These are phyloP conservation scores for Lordiphosa clarofinis DNA, from an alignment of 1,140 invertebrate genomes.

Conservation along the genomic window DNA sequence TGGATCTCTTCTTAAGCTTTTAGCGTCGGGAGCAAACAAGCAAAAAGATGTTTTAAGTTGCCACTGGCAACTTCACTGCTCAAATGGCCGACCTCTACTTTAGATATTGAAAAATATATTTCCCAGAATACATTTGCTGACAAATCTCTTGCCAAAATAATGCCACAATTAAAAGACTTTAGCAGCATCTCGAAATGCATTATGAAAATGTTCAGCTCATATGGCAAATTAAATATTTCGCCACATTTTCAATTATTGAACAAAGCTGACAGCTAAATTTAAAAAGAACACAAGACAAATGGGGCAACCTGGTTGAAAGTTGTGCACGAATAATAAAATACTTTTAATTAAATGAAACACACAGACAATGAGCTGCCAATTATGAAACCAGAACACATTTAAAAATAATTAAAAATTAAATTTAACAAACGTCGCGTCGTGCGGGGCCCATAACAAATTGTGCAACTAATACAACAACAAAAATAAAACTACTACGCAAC, in stretches of 20 bases:
- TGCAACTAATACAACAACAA: conserved; percentile 39
- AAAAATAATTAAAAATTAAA: conserved; percentile 70
- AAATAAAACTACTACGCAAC: conserved; percentile 27
- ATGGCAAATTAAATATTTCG: conserved; percentile 46
- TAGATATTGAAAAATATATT: too few species aligned
- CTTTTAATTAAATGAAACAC: conserved; percentile 57
- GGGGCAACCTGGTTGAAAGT: conserved; percentile 13
- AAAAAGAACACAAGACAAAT: conserved; percentile 34
- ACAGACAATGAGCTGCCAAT: conserved; percentile 57
- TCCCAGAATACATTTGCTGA: too few species aligned
- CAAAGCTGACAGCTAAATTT: conserved; percentile 53
- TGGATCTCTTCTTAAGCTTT: too few species aligned
- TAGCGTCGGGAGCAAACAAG: too few species aligned
- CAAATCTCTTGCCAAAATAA: too few species aligned
- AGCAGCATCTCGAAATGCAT: neutral
- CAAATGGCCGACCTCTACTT: too few species aligned
- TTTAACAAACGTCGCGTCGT: conserved; percentile 45
- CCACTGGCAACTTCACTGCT: too few species aligned
- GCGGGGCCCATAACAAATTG: conserved; percentile 35
- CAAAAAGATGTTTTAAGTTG: too few species aligned
- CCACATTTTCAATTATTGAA: conserved; percentile 46
- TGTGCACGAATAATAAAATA: conserved; percentile 41
- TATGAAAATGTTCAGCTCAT: conserved; percentile 32
- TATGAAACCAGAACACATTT: conserved; percentile 61
- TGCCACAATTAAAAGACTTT: conserved; percentile 30